Conservation (phyloP, 2,888 invertebrate genomes). For the Myathropa florea region DNA sequence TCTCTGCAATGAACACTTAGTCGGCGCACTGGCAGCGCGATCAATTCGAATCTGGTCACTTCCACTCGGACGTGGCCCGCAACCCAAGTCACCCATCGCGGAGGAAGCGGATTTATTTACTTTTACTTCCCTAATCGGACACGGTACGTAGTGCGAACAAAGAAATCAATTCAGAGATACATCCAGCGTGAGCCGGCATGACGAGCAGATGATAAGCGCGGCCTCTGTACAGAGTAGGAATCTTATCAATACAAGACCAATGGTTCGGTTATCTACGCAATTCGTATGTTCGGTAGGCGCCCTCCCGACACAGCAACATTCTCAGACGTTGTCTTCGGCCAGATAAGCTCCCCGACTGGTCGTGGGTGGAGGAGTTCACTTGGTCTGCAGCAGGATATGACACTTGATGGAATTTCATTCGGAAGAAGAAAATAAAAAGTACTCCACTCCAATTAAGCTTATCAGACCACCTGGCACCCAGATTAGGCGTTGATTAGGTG, state of each 20-base stretch:
- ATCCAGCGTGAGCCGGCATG: constrained; percentile 3
- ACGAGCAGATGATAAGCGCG: constrained; percentile 31
- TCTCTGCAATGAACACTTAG: constrained; percentile 20
- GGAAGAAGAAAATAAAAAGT: not conserved
- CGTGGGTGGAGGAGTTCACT: constrained; percentile 42
- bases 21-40: not conserved
- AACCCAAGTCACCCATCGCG: not conserved
- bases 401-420: constrained; percentile 38
- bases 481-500: constrained; percentile 38
- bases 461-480: constrained; percentile 53
- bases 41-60: constrained; percentile 1
- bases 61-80: not conserved
- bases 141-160: constrained; percentile 27
- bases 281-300: not conserved
- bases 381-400: constrained; percentile 31
- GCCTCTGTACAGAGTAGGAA: constrained; percentile 2
- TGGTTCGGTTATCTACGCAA: constrained; percentile 30
- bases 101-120: constrained; percentile 43
- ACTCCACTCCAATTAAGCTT: not conserved
- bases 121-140: constrained; percentile 29
- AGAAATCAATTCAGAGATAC: constrained; percentile 41
- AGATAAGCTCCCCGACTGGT: not conserved
- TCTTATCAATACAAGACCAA: constrained; percentile 45
- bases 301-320: not conserved
- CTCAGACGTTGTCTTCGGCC: not conserved